Conservation (phyloP, 1,140 invertebrate species). For the Papilio helenus region DNA sequence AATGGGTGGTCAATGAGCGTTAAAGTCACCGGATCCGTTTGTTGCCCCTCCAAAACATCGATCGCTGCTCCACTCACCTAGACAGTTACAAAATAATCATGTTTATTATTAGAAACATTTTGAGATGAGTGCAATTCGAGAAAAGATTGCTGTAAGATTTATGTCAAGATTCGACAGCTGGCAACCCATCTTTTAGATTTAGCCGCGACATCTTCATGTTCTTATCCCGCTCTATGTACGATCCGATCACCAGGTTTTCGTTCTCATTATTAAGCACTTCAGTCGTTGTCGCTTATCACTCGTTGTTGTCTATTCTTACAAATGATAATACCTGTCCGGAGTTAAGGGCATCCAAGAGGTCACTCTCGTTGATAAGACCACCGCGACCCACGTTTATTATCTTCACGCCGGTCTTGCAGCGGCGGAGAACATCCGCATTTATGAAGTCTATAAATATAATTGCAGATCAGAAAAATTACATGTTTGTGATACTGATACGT, state of each 20-base stretch:
- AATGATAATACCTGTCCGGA: slow-evolving; percentile 83
- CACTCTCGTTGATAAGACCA: slow-evolving; percentile 94
- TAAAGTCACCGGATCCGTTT: slow-evolving; percentile 87
- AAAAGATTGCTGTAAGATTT: no score
- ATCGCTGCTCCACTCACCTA: slow-evolving; percentile 94
- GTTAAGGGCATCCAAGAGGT: slow-evolving; percentile 88
- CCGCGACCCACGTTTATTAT: slow-evolving; percentile 98
- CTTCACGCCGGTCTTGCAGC: slow-evolving; percentile 94
- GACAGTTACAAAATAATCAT: neutral
- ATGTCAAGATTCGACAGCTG: neutral
- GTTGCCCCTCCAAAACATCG: slow-evolving; percentile 96
- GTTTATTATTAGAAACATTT: neutral
- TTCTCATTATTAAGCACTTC: no score
- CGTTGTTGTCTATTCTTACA: neutral
- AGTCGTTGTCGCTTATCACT: no score
- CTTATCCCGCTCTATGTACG: neutral
- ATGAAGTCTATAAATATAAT: slow-evolving; percentile 90
- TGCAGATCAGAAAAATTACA: neutral
- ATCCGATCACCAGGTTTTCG: neutral
- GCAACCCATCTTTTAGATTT: neutral
- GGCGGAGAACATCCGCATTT: slow-evolving; percentile 88
- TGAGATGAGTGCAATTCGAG: neutral
- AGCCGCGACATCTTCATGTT: neutral
- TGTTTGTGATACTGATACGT: neutral
- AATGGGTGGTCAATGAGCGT: slow-evolving; percentile 90